A percentile compares a stretch with the other conserved stretches of the same genome.
These are phyloP conservation scores for Gopherus flavomarginatus DNA, from an alignment of 2,113 vertebrate genomes.

Conservation along the genomic window DNA sequence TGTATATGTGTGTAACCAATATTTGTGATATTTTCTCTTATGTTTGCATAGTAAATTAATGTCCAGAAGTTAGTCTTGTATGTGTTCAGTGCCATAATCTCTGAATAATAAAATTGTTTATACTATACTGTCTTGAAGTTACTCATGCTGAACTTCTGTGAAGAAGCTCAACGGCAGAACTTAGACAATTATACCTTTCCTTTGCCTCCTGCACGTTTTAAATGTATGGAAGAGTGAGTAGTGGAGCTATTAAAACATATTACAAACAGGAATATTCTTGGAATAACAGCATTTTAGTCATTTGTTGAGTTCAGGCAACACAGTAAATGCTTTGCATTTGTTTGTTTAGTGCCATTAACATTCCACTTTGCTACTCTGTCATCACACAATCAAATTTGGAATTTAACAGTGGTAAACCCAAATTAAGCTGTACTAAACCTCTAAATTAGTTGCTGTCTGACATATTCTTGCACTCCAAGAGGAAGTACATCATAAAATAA, in stretches of 20 bases:
- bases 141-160: neutral
- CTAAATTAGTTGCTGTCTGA: neutral
- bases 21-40: neutral
- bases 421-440: neutral
- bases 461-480: neutral
- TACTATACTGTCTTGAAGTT: neutral
- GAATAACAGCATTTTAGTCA: neutral
- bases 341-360: slow-evolving; percentile 1
- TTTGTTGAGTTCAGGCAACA: neutral
- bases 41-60: neutral
- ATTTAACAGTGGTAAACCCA: neutral
- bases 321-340: neutral
- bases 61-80: neutral
- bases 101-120: neutral
- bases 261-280: neutral
- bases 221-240: neutral
- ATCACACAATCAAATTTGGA: neutral
- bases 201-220: neutral
- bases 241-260: neutral
- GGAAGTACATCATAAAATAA: neutral
- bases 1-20: neutral
- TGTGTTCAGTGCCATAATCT: neutral
- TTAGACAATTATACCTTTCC: neutral
- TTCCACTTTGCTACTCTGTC: neutral
- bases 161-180: neutral